Evolutionary conservation across 37 sponge, comb jelly and placozoan genomes (phyloP).

Genomic region (Aphrocallistes beatrix): DNA sequence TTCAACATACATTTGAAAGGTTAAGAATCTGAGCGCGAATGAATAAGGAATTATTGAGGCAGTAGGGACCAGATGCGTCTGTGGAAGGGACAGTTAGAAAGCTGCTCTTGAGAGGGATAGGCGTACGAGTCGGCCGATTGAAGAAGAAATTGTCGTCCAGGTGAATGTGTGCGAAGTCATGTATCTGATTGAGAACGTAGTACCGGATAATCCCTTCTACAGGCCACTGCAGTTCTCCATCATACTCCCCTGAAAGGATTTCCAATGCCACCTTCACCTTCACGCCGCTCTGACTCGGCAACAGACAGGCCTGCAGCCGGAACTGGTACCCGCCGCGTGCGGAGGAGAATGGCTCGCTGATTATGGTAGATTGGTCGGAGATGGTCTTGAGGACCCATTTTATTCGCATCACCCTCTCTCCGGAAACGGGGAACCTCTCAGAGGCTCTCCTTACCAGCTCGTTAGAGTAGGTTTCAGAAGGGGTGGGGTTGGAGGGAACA

Average conservation of each 20-base stretch:
- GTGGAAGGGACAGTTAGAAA: neutral
- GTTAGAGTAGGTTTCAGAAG: neutral
- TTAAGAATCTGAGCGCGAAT: neutral
- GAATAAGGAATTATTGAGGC: neutral
- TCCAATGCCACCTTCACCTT: neutral
- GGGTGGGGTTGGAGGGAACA: neutral
- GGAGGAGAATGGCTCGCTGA: neutral
- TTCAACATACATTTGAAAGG: neutral
- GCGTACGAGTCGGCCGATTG: neutral
- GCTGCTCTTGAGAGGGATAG: neutral
- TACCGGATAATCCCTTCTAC: neutral
- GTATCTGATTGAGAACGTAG: neutral
- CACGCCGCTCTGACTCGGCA: neutral
- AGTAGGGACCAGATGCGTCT: neutral
- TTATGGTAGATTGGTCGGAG: neutral
- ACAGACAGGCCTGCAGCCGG: neutral
- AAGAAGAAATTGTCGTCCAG: neutral
- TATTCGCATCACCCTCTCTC: neutral
- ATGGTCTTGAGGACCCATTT: neutral
- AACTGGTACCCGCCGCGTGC: neutral
- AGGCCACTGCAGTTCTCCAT: neutral
- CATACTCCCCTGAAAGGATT: neutral
- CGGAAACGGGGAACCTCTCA: neutral
- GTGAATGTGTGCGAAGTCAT: conserved; percentile 12
- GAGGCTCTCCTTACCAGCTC: neutral